phyloP scores from a whole-genome alignment of 2,113 vertebrate species.

The Neofelis nebulosa region DNA sequence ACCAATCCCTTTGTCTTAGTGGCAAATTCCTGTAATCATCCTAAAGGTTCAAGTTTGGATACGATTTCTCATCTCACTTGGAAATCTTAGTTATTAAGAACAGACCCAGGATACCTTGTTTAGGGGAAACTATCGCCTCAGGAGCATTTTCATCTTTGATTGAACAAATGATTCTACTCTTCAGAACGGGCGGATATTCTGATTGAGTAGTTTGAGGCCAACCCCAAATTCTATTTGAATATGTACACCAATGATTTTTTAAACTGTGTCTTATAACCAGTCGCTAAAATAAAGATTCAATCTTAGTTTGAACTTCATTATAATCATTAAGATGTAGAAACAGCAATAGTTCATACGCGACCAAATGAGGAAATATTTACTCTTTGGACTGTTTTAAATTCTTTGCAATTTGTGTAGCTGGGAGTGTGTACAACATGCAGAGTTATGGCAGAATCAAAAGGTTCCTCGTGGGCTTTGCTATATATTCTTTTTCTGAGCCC shows the following conservation, averaged over 20 bases:
- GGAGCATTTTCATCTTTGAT: not conserved
- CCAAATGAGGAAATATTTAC: not conserved
- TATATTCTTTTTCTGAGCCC: not conserved
- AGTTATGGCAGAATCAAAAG: not conserved
- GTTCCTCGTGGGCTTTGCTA: not conserved
- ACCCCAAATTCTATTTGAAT: not conserved
- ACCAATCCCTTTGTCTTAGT: not conserved
- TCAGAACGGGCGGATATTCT: not conserved
- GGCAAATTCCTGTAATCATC: not conserved
- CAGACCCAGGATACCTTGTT: not conserved
- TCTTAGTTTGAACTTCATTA: not conserved
- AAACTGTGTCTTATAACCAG: not conserved
- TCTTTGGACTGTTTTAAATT: not conserved
- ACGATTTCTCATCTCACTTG: not conserved
- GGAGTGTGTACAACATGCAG: not conserved
- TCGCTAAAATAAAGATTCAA: slow-evolving; percentile 20
- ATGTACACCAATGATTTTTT: not conserved
- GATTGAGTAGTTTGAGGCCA: not conserved
- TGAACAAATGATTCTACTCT: not conserved
- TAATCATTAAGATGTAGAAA: not conserved
- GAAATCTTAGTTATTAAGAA: not conserved
- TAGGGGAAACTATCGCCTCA: not conserved
- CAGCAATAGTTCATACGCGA: not conserved
- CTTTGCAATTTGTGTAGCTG: not conserved
- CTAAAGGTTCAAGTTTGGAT: not conserved